Evolutionary conservation across 2,888 invertebrate genomes (phyloP).

Genomic region (Drosophila falleni): DNA sequence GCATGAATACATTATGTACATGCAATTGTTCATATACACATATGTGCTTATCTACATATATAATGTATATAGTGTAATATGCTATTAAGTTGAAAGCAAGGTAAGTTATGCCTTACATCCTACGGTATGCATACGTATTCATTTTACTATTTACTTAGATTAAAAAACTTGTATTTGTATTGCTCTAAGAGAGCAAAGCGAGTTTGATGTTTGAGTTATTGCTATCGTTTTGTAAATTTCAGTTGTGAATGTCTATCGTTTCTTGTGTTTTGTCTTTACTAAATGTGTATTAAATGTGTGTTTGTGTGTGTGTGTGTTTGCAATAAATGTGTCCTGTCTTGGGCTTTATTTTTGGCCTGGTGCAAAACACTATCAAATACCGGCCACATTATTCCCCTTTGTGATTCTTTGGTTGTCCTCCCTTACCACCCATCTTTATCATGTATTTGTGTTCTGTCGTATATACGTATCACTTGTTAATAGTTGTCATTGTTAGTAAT

Average conservation of each 20-base stretch:
- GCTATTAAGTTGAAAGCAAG: conserved; percentile 61
- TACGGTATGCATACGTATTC: conserved; percentile 42
- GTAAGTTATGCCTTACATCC: conserved; percentile 58
- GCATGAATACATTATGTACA: conserved; percentile 35
- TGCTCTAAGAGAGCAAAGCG: conserved; percentile 16
- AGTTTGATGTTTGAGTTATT: conserved; percentile 5
- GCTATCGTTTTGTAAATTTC: conserved; percentile 8
- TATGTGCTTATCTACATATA: conserved; percentile 9
- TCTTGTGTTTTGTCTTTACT: conserved; percentile 8
- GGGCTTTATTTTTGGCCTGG: conserved; percentile 21
- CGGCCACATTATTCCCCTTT: neutral
- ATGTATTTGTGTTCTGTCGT: conserved; percentile 17
- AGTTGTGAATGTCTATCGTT: conserved; percentile 12
- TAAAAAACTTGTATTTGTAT: conserved; percentile 13
- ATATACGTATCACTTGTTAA: conserved; percentile 10
- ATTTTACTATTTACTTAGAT: conserved; percentile 13
- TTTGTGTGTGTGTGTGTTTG: conserved; percentile 5
- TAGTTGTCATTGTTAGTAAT: conserved; percentile 27
- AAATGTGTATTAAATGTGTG: conserved; percentile 5
- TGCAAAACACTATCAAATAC: conserved; percentile 15
- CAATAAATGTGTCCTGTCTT: conserved; percentile 15
- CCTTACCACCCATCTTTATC: neutral
- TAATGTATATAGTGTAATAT: conserved; percentile 50
- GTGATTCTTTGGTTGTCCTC: neutral
- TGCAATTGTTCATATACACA: conserved; percentile 1